These are phyloP conservation scores for Porites evermanni DNA, from an alignment of 92 coral and sea anemone species.

Conservation along the genomic window DNA sequence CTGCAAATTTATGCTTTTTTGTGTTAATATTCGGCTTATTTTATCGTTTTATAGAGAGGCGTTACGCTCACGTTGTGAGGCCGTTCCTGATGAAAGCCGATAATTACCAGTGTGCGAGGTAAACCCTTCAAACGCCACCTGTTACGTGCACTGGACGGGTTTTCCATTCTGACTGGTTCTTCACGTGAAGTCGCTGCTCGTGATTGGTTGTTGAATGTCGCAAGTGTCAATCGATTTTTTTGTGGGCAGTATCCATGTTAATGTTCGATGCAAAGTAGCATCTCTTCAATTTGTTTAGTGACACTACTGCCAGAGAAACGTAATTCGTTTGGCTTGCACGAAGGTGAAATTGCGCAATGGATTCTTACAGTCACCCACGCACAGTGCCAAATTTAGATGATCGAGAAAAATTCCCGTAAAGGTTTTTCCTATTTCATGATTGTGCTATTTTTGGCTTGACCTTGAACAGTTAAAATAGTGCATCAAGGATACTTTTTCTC, in stretches of 20 bases:
- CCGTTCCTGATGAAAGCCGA: background rate
- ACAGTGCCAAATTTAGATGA: background rate
- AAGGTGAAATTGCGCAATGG: background rate
- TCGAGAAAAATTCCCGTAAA: background rate
- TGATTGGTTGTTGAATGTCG: conserved; percentile 16
- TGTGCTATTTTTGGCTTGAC: background rate
- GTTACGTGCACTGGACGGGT: conserved; percentile 39
- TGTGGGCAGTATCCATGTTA: conserved; percentile 52
- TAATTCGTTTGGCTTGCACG: conserved; percentile 10
- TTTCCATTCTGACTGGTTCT: conserved; percentile 39
- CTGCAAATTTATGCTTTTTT: background rate
- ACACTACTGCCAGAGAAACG: background rate
- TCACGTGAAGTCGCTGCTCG: background rate
- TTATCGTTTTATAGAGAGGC: background rate
- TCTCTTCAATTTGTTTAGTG: conserved; percentile 4
- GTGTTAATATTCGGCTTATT: background rate
- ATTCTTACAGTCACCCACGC: background rate
- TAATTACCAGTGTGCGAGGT: conserved; percentile 16
- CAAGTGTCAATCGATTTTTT: conserved; percentile 35
- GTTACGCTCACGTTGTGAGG: background rate
- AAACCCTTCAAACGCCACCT: conserved; percentile 44
- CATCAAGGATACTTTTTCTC: background rate
- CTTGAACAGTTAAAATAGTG: background rate
- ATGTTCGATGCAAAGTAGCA: conserved; percentile 20
- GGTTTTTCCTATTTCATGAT: background rate